phyloP scores from a whole-genome alignment of 2,888 invertebrate genomes.

The Dendrolimus houi region DNA sequence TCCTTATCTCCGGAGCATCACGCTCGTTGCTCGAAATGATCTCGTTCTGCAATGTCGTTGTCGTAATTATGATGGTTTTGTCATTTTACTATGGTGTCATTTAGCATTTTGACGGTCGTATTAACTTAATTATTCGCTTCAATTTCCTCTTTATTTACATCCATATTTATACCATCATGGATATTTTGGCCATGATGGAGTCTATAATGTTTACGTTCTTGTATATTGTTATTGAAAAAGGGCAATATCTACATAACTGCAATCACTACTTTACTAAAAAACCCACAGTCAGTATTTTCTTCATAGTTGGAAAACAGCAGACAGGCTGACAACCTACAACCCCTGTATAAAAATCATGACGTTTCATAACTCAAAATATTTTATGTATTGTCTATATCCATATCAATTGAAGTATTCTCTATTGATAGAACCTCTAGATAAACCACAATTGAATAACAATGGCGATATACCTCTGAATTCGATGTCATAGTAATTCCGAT shows the following conservation, averaged over 20 bases:
- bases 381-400: not conserved
- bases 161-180: no score
- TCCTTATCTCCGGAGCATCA: constrained; percentile 51
- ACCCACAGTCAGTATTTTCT: no score
- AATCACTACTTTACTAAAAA: no score
- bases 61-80: constrained; percentile 30
- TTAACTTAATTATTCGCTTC: not conserved
- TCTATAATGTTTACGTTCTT: no score
- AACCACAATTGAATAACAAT: not conserved
- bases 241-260: no score
- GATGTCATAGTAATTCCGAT: not conserved
- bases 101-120: constrained; percentile 1
- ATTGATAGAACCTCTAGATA: not conserved
- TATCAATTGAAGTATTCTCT: not conserved
- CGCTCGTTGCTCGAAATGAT: constrained; percentile 38
- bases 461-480: not conserved
- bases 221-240: no score
- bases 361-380: no score
- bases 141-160: not conserved
- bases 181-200: no score
- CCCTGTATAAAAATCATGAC: no score
- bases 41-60: constrained; percentile 33
- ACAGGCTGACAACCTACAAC: no score
- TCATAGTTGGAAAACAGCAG: no score
- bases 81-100: constrained; percentile 9